These are phyloP conservation scores for Lissocephala sabroskyi DNA, from an alignment of 2,888 invertebrate species.

Conservation along the genomic window DNA sequence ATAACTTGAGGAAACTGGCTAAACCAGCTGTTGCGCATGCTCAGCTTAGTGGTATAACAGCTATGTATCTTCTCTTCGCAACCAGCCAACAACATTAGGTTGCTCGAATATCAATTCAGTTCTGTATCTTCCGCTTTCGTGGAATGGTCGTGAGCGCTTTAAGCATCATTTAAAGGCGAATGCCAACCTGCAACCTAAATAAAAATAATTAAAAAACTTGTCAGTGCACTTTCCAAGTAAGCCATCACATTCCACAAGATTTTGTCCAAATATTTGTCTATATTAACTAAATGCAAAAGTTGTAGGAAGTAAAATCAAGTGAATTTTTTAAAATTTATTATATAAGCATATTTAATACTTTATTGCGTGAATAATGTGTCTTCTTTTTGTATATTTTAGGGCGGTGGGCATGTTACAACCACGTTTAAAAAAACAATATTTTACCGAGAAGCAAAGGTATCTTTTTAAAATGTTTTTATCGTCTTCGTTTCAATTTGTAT, in stretches of 20 bases:
- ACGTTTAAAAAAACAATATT: not conserved
- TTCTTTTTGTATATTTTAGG: not conserved
- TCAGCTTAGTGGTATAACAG: not conserved
- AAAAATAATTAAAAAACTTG: no score
- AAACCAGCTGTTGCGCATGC: slow-evolving; percentile 23
- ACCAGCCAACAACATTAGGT: slow-evolving; percentile 27
- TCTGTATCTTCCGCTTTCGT: slow-evolving; percentile 39
- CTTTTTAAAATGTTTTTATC: no score
- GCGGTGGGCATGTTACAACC: slow-evolving; percentile 1
- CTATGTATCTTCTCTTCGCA: not conserved
- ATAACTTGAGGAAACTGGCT: slow-evolving; percentile 24
- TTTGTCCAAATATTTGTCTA: no score
- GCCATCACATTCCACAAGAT: no score
- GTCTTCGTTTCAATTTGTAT: no score
- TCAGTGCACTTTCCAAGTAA: no score
- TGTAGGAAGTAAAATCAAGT: no score
- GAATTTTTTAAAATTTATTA: no score
- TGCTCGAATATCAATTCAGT: slow-evolving; percentile 36
- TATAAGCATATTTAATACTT: no score
- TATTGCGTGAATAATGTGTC: no score
- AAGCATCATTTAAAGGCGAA: slow-evolving; percentile 7
- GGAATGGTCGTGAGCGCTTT: slow-evolving; percentile 29
- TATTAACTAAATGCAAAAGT: no score
- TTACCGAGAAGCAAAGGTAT: no score
- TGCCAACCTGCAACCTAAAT: not conserved